Conservation (phyloP, 2,797 vertebrate species). For the Moxostoma hubbsi region DNA sequence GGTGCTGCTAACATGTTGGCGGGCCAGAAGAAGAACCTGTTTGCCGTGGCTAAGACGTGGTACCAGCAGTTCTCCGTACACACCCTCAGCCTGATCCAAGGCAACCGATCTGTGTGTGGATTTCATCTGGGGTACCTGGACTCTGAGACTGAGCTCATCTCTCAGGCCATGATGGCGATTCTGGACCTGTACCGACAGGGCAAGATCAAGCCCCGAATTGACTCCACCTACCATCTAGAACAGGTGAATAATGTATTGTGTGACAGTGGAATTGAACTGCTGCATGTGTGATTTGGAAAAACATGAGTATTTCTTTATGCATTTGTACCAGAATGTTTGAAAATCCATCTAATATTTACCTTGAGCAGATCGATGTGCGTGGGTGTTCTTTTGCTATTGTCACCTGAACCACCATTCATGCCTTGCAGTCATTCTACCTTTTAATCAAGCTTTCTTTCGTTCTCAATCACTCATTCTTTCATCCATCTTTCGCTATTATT, state of each 20-base stretch:
- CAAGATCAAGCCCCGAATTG: conserved; percentile 92
- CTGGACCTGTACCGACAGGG: conserved; percentile 87
- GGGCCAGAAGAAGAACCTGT: conserved; percentile 91
- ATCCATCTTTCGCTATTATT: conserved; percentile 57
- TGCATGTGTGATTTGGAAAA: neutral
- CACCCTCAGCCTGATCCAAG: conserved; percentile 88
- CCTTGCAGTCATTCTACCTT: conserved; percentile 28
- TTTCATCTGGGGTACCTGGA: conserved; percentile 89
- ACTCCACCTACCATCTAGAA: conserved; percentile 94
- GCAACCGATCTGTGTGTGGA: conserved; percentile 93
- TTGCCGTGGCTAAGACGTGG: conserved; percentile 95
- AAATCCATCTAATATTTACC: neutral
- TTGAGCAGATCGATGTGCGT: neutral
- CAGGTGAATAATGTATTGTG: conserved; percentile 77
- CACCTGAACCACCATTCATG: conserved; percentile 48
- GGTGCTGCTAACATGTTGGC: conserved; percentile 91
- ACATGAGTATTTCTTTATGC: neutral
- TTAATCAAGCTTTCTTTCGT: conserved; percentile 49
- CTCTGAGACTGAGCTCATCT: conserved; percentile 83
- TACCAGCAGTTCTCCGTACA: conserved; percentile 97
- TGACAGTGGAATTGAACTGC: neutral
- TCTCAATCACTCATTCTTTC: conserved; percentile 61
- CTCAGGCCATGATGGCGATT: conserved; percentile 78
- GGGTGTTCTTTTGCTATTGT: conserved; percentile 52
- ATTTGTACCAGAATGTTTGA: neutral